Evolutionary conservation across 2,797 vertebrate species (phyloP).

Genomic region (Neopelma chrysocephalum): DNA sequence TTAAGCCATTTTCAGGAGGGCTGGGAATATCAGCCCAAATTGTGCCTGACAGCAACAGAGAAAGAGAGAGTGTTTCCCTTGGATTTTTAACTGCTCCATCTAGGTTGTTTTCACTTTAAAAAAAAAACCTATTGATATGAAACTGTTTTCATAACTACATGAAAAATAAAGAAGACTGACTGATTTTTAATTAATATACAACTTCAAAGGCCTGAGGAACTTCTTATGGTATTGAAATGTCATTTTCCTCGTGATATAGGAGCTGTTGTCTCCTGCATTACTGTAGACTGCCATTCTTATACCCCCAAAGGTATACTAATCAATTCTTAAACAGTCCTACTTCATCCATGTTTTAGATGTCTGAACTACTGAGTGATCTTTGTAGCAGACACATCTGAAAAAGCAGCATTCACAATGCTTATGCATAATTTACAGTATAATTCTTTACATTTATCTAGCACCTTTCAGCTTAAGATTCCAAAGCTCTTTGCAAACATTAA

Average conservation of each 20-base stretch:
- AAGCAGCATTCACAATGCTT: conserved; percentile 38
- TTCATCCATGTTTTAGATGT: conserved; percentile 51
- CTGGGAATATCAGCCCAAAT: neutral
- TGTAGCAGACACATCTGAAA: conserved; percentile 56
- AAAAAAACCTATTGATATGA: neutral
- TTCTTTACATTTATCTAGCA: conserved; percentile 50
- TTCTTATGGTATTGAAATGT: conserved; percentile 21
- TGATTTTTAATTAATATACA: conserved; percentile 27
- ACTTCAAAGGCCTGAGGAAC: conserved; percentile 32
- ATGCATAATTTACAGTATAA: conserved; percentile 59
- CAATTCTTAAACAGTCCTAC: conserved; percentile 58
- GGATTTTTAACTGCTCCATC: neutral
- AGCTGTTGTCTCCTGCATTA: conserved; percentile 13
- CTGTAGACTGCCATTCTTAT: conserved; percentile 52
- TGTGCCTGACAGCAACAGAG: neutral
- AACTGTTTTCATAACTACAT: conserved; percentile 7
- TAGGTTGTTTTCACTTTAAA: neutral
- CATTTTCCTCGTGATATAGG: conserved; percentile 13
- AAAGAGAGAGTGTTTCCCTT: neutral
- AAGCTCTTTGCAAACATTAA: conserved; percentile 44
- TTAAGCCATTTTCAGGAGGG: neutral
- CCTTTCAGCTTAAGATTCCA: conserved; percentile 43
- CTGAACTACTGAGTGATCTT: conserved; percentile 59
- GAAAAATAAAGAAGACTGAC: conserved; percentile 4
- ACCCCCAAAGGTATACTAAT: conserved; percentile 38